phyloP scores from a whole-genome alignment of 1,140 invertebrate species.

The Geopemphigus sp. region DNA sequence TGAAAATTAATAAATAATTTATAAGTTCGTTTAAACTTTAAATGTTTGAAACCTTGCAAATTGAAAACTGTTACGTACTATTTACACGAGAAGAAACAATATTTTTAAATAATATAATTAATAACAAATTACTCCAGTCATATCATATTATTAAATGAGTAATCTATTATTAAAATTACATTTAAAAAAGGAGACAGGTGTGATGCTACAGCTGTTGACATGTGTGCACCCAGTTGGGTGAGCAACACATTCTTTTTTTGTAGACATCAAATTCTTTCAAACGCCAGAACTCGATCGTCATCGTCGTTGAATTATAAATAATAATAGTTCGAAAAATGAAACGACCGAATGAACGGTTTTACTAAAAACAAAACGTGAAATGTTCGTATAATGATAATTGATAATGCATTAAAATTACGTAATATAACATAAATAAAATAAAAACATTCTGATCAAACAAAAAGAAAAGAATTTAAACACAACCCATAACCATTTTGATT shows the following conservation, averaged over 20 bases:
- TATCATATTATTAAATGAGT: constrained; percentile 13
- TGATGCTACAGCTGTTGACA: constrained; percentile 35
- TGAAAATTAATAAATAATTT: background rate
- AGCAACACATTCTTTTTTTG: constrained; percentile 16
- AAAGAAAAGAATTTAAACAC: background rate
- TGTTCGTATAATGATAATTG: no score
- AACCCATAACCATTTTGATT: background rate
- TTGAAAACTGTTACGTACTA: background rate
- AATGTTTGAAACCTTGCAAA: background rate
- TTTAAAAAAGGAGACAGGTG: constrained; percentile 27
- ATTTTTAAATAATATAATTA: background rate
- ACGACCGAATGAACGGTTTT: background rate
- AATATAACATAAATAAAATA: background rate
- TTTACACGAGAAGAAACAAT: background rate
- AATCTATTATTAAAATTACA: constrained; percentile 35
- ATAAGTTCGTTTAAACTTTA: background rate
- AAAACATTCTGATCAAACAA: constrained; percentile 1
- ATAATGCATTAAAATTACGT: background rate
- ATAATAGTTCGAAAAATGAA: constrained; percentile 4
- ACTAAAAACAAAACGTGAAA: no score
- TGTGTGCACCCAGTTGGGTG: constrained; percentile 31
- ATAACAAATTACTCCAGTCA: background rate
- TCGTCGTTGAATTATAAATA: background rate
- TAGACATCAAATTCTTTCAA: constrained; percentile 37
- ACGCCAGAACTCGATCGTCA: constrained; percentile 10